These are phyloP conservation scores for Mechanitis mazaeus DNA, from an alignment of 2,888 invertebrate genomes.

Conservation along the genomic window DNA sequence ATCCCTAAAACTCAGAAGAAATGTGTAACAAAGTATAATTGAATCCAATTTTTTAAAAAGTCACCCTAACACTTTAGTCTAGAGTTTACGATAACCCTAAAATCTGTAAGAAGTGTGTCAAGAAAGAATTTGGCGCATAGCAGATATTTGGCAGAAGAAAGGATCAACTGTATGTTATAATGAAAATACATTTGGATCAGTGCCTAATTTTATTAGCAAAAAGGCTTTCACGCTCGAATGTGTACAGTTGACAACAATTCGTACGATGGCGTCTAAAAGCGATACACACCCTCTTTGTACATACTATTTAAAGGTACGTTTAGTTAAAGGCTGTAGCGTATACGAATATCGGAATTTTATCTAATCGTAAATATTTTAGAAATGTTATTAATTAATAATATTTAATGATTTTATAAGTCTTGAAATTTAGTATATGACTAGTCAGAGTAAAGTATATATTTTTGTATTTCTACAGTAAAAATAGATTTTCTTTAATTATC, in stretches of 20 bases:
- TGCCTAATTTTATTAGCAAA: conserved; percentile 38
- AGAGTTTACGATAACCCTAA: conserved; percentile 19
- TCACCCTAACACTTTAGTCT: conserved; percentile 12
- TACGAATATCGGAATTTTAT: too few species aligned
- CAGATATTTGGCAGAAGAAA: conserved; percentile 35
- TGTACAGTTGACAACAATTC: conserved; percentile 29
- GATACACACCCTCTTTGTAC: conserved; percentile 8
- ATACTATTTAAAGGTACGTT: conserved; percentile 2
- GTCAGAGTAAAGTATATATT: too few species aligned
- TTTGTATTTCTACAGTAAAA: too few species aligned
- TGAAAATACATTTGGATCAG: conserved; percentile 35
- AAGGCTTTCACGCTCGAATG: conserved; percentile 28
- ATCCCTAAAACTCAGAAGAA: conserved; percentile 17
- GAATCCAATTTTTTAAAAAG: conserved; percentile 24
- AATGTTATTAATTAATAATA: too few species aligned
- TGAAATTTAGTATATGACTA: too few species aligned
- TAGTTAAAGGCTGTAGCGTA: neutral
- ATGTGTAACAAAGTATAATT: conserved; percentile 1
- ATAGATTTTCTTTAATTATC: too few species aligned
- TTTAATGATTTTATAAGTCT: too few species aligned
- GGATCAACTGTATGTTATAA: conserved; percentile 32
- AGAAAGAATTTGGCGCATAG: conserved; percentile 21
- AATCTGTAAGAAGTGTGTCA: conserved; percentile 17
- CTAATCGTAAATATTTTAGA: too few species aligned
- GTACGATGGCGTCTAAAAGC: conserved; percentile 21